Conservation (phyloP, 2,113 vertebrate genomes). For the Phylloscopus whistleri region DNA sequence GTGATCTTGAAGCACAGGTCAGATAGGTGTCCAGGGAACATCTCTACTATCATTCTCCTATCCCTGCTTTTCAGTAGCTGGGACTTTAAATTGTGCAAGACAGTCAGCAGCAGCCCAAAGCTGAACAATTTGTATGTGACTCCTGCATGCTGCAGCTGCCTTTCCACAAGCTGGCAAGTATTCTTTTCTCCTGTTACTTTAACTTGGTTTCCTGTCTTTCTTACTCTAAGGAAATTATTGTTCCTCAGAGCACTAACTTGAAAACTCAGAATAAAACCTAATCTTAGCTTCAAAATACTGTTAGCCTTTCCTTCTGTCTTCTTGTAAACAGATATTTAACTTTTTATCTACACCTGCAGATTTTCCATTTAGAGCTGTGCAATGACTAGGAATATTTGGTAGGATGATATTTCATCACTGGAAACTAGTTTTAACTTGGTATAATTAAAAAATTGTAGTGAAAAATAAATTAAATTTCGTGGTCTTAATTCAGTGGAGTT, state of each 20-base stretch:
- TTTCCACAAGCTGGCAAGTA: constrained; percentile 40
- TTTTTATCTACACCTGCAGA: background rate
- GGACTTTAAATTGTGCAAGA: constrained; percentile 19
- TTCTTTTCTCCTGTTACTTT: constrained; percentile 12
- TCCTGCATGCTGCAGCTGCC: constrained; percentile 25
- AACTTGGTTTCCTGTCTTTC: background rate
- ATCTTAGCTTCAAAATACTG: background rate
- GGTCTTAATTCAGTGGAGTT: background rate
- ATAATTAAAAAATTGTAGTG: background rate
- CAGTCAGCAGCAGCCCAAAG: constrained; percentile 22
- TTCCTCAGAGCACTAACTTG: background rate
- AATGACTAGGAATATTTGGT: background rate
- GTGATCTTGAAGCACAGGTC: background rate
- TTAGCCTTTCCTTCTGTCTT: background rate
- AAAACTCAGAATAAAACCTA: background rate
- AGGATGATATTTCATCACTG: background rate
- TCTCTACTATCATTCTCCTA: background rate
- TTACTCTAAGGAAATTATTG: background rate
- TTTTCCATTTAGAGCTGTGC: background rate
- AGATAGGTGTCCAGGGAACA: background rate
- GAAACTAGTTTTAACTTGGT: background rate
- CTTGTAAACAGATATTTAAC: background rate
- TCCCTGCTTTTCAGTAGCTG: constrained; percentile 39
- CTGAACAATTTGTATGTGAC: constrained; percentile 23
- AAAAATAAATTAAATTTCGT: background rate